Evolutionary conservation across 2,797 vertebrate genomes (phyloP).

Genomic region (Peromyscus melanophrys): DNA sequence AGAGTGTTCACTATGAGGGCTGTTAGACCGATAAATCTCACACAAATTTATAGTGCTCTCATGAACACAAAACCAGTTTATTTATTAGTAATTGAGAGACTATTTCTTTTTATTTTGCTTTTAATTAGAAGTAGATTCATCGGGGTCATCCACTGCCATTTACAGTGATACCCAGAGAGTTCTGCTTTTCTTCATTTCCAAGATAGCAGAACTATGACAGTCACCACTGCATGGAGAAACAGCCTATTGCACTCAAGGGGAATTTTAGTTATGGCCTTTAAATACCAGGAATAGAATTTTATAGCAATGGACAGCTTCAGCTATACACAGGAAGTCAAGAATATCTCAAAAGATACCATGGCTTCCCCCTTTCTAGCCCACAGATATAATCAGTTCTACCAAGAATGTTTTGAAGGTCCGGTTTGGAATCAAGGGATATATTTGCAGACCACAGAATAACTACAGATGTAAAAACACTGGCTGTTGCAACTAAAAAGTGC

Average conservation of each 20-base stretch:
- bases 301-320: background rate
- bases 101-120: background rate
- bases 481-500: background rate
- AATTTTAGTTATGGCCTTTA: background rate
- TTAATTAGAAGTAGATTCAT: constrained; percentile 23
- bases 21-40: background rate
- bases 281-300: constrained; percentile 24
- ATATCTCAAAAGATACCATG: background rate
- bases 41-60: background rate
- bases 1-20: background rate
- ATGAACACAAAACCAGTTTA: constrained; percentile 22
- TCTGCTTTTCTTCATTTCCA: constrained; percentile 35
- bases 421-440: background rate
- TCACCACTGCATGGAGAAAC: background rate
- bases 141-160: background rate
- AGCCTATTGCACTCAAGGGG: background rate
- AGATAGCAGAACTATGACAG: background rate
- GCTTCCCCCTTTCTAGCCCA: background rate
- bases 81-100: background rate
- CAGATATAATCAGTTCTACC: background rate
- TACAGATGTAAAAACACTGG: background rate
- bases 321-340: background rate
- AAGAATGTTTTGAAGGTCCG: background rate
- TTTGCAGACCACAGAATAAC: background rate
- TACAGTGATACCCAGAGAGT: background rate